These are phyloP conservation scores for Molanna angustata DNA, from an alignment of 2,888 invertebrate genomes.

Conservation along the genomic window DNA sequence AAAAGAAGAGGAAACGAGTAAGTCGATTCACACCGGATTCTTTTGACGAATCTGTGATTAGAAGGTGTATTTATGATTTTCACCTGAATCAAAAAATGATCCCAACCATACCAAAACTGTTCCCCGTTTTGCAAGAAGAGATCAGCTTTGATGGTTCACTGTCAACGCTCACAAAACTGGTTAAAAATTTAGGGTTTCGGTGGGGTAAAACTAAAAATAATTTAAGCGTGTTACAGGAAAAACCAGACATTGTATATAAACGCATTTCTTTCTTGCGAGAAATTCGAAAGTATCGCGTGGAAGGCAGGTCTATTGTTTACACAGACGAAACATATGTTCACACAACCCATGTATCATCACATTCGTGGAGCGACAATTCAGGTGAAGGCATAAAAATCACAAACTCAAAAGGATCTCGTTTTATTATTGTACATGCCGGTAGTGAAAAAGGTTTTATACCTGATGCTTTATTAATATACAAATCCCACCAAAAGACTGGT, in stretches of 20 bases:
- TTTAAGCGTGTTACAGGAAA: constrained; percentile 23
- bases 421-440: constrained; percentile 33
- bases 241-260: constrained; percentile 18
- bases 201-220: constrained; percentile 10
- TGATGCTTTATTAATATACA: constrained; percentile 10
- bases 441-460: constrained; percentile 32
- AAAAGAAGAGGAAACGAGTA: no score
- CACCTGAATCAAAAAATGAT: no score
- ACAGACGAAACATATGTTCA: no score
- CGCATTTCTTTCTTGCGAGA: constrained; percentile 23
- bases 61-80: no score
- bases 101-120: no score
- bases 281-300: constrained; percentile 22
- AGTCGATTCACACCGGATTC: no score
- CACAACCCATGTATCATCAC: no score
- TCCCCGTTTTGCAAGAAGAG: not conserved
- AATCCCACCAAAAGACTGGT: constrained; percentile 8
- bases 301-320: constrained; percentile 17
- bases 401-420: constrained; percentile 29
- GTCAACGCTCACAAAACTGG: not conserved
- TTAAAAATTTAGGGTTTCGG: not conserved
- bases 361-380: no score
- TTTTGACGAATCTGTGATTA: no score
- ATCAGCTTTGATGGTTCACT: not conserved
- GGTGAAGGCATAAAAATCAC: constrained; percentile 22